Evolutionary conservation across 2,113 vertebrate species (phyloP).

Genomic region (Oryzias melastigma): DNA sequence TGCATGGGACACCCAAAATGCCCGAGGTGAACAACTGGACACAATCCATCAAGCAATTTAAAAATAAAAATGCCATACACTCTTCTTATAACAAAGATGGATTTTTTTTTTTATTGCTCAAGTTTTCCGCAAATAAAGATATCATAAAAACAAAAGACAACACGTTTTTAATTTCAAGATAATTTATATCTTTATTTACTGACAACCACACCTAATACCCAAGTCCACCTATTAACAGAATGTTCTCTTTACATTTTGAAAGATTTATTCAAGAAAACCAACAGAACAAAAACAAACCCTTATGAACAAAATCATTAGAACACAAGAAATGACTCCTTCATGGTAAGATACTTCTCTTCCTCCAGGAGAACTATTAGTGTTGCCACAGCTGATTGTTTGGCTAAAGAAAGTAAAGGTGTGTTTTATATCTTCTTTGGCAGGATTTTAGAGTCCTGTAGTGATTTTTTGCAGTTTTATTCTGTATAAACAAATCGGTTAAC

Average conservation of each 20-base stretch:
- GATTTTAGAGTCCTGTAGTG: constrained; percentile 5
- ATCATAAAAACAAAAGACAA: constrained; percentile 16
- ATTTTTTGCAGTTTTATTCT: background rate
- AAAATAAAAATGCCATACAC: background rate
- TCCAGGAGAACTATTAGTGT: constrained; percentile 60
- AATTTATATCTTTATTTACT: constrained; percentile 72
- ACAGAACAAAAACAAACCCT: constrained; percentile 50
- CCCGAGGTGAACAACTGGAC: constrained; percentile 10
- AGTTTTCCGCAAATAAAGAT: constrained; percentile 1
- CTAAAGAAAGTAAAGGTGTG: constrained; percentile 36
- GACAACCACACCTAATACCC: constrained; percentile 75
- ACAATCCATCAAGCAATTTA: constrained; percentile 24
- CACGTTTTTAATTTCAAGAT: constrained; percentile 30
- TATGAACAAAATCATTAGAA: constrained; percentile 56
- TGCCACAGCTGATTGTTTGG: constrained; percentile 49
- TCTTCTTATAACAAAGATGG: background rate
- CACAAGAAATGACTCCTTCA: constrained; percentile 56
- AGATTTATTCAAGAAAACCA: constrained; percentile 66
- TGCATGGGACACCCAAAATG: constrained; percentile 26
- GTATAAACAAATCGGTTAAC: background rate
- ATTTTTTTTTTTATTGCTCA: too few species aligned
- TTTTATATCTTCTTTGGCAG: constrained; percentile 20
- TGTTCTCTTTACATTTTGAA: constrained; percentile 72
- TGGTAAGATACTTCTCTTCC: constrained; percentile 45
- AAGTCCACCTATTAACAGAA: constrained; percentile 65